These are phyloP conservation scores for Aphelenchoides bicaudatus DNA, from an alignment of 2,888 invertebrate species.

Conservation along the genomic window DNA sequence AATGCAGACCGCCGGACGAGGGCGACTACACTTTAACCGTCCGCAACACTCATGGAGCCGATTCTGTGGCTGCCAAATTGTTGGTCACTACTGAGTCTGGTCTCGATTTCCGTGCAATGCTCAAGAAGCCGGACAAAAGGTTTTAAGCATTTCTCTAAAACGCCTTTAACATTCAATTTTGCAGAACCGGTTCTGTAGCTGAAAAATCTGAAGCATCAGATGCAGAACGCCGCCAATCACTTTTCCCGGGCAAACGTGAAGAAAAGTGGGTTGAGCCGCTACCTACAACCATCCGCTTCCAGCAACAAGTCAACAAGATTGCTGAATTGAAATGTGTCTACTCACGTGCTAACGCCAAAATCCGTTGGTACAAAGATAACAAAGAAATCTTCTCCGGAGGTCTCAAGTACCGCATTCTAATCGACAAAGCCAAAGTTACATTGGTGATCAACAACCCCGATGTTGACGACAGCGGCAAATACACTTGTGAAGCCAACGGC, in stretches of 20 bases:
- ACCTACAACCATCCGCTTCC: slow-evolving; percentile 49
- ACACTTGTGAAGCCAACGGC: slow-evolving; percentile 88
- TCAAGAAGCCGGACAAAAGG: slow-evolving; percentile 71
- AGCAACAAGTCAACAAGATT: slow-evolving; percentile 77
- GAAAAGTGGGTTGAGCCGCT: slow-evolving; percentile 58
- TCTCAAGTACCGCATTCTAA: slow-evolving; percentile 90
- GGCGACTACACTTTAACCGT: slow-evolving; percentile 80
- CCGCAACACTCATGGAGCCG: slow-evolving; percentile 88
- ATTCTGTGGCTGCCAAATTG: slow-evolving; percentile 88
- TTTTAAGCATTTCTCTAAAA: neutral
- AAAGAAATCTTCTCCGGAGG: slow-evolving; percentile 64
- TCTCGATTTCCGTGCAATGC: slow-evolving; percentile 96
- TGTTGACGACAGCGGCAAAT: slow-evolving; percentile 91
- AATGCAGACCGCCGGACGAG: slow-evolving; percentile 79
- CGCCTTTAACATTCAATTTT: slow-evolving; percentile 11
- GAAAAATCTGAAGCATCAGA: slow-evolving; percentile 37
- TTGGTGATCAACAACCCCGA: slow-evolving; percentile 84
- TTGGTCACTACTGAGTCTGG: slow-evolving; percentile 75
- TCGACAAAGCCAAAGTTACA: slow-evolving; percentile 84
- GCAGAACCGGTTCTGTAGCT: slow-evolving; percentile 9
- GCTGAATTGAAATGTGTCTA: slow-evolving; percentile 88
- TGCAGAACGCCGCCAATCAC: slow-evolving; percentile 42
- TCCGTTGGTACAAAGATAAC: slow-evolving; percentile 61
- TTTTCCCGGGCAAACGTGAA: slow-evolving; percentile 57
- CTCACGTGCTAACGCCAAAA: slow-evolving; percentile 79